Conservation (phyloP, 2,113 vertebrate genomes). For the Zapornia atra region DNA sequence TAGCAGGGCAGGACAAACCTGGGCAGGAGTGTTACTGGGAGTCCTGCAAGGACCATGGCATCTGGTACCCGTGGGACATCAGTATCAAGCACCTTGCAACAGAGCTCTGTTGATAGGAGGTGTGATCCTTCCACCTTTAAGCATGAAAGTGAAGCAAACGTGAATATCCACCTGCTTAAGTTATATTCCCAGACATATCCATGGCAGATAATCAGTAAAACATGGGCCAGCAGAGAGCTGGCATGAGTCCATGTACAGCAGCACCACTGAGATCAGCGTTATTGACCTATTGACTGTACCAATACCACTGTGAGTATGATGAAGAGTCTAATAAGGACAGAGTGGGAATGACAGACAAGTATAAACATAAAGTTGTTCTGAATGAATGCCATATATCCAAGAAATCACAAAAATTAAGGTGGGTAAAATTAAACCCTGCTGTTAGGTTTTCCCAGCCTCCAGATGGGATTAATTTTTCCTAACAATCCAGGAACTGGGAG, state of each 20-base stretch:
- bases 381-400: background rate
- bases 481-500: background rate
- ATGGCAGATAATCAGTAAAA: background rate
- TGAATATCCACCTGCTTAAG: background rate
- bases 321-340: background rate
- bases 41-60: background rate
- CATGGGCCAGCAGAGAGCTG: background rate
- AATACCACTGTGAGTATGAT: background rate
- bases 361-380: background rate
- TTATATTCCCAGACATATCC: background rate
- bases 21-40: background rate
- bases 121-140: background rate
- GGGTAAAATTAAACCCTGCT: background rate
- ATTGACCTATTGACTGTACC: background rate
- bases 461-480: background rate
- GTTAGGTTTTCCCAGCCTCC: background rate
- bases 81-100: background rate
- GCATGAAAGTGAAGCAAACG: background rate
- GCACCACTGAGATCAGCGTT: background rate
- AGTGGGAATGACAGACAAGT: background rate
- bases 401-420: background rate
- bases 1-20: background rate
- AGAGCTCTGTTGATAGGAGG: background rate
- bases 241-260: background rate
- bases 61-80: background rate